These are phyloP conservation scores for Arctocebus calabarensis DNA, from an alignment of 2,797 vertebrate species.

Conservation along the genomic window DNA sequence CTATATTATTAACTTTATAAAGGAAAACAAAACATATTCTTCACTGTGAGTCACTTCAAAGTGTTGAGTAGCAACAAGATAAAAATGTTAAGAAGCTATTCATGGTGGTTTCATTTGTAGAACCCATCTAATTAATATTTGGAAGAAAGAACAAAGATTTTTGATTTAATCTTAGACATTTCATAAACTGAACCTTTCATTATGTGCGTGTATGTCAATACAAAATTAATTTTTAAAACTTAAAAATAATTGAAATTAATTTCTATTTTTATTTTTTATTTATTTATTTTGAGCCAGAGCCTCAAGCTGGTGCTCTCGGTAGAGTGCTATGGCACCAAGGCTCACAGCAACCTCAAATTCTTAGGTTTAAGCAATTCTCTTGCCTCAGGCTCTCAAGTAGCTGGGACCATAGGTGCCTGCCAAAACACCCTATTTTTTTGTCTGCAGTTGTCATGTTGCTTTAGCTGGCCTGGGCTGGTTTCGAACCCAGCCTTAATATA, in stretches of 20 bases:
- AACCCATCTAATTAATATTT: not conserved
- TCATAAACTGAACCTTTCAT: not conserved
- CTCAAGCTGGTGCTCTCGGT: too few relatives aligned
- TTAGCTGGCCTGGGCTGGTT: too few relatives aligned
- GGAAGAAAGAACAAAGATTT: not conserved
- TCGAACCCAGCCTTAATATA: too few relatives aligned
- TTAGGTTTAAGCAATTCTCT: too few relatives aligned
- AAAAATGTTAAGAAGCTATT: not conserved
- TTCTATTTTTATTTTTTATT: too few relatives aligned
- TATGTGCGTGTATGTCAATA: not conserved
- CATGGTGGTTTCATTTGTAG: not conserved
- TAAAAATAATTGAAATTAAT: not conserved
- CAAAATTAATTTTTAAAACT: not conserved
- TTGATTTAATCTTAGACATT: not conserved
- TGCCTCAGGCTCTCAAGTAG: too few relatives aligned
- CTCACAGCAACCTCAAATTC: too few relatives aligned
- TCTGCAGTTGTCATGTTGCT: too few relatives aligned
- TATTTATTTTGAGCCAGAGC: too few relatives aligned
- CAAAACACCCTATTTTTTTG: too few relatives aligned
- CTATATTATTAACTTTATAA: constrained; percentile 47
- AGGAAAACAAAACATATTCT: constrained; percentile 36
- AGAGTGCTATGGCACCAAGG: too few relatives aligned
- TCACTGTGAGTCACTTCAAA: constrained; percentile 19
- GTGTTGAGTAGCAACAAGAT: not conserved
- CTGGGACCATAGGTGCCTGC: too few relatives aligned